Evolutionary conservation across 2,113 vertebrate species (phyloP).

Genomic region (Mesembrinibis cayennensis): DNA sequence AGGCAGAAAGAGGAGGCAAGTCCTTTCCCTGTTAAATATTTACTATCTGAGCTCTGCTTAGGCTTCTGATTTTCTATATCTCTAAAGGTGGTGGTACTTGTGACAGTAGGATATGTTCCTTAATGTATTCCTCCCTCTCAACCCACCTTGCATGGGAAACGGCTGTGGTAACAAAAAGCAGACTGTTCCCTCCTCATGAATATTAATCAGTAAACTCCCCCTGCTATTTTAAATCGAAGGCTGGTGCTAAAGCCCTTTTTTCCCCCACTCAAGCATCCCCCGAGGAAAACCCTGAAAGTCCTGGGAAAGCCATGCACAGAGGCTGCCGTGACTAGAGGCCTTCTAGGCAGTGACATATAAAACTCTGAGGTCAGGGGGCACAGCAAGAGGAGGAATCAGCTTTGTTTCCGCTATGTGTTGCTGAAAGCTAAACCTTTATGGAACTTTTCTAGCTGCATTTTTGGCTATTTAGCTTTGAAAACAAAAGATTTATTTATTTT

Average conservation of each 20-base stretch:
- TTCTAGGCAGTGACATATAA: conserved; percentile 73
- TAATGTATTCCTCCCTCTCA: conserved; percentile 80
- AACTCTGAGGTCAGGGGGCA: conserved; percentile 80
- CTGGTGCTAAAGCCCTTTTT: conserved; percentile 68
- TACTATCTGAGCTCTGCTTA: conserved; percentile 54
- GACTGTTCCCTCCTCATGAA: conserved; percentile 81
- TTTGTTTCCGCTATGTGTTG: conserved; percentile 76
- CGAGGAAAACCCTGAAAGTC: conserved; percentile 65
- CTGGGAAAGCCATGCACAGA: conserved; percentile 71
- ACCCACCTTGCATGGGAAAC: conserved; percentile 80
- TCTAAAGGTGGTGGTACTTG: conserved; percentile 56
- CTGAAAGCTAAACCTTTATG: conserved; percentile 79
- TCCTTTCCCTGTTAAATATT: conserved; percentile 66
- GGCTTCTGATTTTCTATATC: conserved; percentile 44
- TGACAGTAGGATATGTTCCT: conserved; percentile 55
- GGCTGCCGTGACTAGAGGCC: conserved; percentile 63
- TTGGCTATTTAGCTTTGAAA: conserved; percentile 77
- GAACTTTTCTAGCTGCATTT: conserved; percentile 75
- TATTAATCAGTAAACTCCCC: conserved; percentile 82
- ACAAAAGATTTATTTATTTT: conserved; percentile 77
- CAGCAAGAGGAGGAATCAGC: conserved; percentile 70
- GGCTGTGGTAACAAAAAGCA: conserved; percentile 68
- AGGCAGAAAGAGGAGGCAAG: conserved; percentile 34
- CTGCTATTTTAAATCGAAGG: conserved; percentile 73
- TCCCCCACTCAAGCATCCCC: conserved; percentile 49